Evolutionary conservation across 2,888 invertebrate genomes (phyloP), one percentile per base, ranked within the genome.

Genomic region (Pinctada fucata): DNA sequence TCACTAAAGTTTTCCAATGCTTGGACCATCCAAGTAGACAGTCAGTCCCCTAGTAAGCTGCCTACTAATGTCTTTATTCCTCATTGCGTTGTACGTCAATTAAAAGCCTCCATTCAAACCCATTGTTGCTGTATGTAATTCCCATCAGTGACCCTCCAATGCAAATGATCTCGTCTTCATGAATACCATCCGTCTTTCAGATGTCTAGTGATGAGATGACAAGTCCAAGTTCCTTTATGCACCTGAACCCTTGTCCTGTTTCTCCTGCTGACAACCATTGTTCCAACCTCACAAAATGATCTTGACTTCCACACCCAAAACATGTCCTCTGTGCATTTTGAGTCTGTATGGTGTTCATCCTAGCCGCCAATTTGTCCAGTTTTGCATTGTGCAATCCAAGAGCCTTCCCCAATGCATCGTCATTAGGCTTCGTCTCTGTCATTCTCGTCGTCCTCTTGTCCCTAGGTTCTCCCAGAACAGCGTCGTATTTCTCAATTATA

Each of bases 401-500:
- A 31, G 31, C 31, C 31, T 31, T 31, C 31, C 31, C 0, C 31
- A 31, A 31, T 31, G 31, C 31, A 31, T 31, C 31, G 31, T 31
- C 31, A 31, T 31, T 31, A 31, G 31, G 31, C 31, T 31, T 31
- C 31, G 31, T 31, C 31, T 31, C 31, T 31, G 31, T 31, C 31
- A 31, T 31, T 31, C 31, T 31, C 1, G 13, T 58, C 68, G n/a
- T 64, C 64, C 70, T 77, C 58, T 74, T 76, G 16, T 77, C 58
- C 13, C 10, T 52, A 4, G 13, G 10, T 6, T 73, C 74, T 2
- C 80, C 80, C 13, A 80, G 6, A n/a, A 80, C 66, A 3, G 78
- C 72, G 48, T 80, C 80, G 48, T 71, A 80, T 2, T 75, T 48
- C 64, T 80, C 80, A 10, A 80, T 78, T 13, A 72, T 47, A 3